Conservation (phyloP, 64 coral and sea anemone species). For the Actinia tenebrosa region DNA sequence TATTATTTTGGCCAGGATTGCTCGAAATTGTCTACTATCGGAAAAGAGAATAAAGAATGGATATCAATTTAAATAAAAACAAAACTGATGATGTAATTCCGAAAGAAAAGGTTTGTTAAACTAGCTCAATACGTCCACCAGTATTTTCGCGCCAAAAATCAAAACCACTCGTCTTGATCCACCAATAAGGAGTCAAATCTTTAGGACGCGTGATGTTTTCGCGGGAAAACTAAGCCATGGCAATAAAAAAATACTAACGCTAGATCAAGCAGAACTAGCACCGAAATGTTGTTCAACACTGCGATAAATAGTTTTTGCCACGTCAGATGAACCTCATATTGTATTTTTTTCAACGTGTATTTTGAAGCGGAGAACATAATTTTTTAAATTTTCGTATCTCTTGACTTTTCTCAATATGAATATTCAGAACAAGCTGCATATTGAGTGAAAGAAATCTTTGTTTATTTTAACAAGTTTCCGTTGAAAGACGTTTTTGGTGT, state of each 20-base stretch:
- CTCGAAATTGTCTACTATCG: too few species aligned
- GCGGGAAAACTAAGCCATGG: not conserved
- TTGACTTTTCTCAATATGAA: too few species aligned
- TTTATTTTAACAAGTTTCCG: too few species aligned
- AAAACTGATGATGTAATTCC: not conserved
- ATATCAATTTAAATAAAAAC: not conserved
- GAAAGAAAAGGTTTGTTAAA: not conserved
- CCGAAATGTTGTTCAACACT: not conserved
- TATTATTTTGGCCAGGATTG: too few species aligned
- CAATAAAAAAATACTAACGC: not conserved
- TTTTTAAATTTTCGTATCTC: too few species aligned
- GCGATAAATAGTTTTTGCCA: not conserved
- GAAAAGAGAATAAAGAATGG: not conserved
- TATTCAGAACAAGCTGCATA: too few species aligned
- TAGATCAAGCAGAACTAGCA: not conserved
- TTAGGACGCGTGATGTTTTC: not conserved
- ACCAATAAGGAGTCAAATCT: not conserved
- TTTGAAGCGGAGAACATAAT: too few species aligned
- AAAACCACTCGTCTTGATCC: not conserved
- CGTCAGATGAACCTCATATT: not conserved
- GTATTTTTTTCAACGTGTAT: too few species aligned
- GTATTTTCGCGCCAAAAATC: constrained; percentile 1
- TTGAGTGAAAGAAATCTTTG: too few species aligned
- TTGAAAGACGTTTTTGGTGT: too few species aligned
- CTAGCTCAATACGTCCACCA: not conserved